Percentiles rank a stretch among this genome's conserved stretches.
Evolutionary conservation across 2,113 vertebrate genomes (phyloP).

Genomic region (Lepus americanus): DNA sequence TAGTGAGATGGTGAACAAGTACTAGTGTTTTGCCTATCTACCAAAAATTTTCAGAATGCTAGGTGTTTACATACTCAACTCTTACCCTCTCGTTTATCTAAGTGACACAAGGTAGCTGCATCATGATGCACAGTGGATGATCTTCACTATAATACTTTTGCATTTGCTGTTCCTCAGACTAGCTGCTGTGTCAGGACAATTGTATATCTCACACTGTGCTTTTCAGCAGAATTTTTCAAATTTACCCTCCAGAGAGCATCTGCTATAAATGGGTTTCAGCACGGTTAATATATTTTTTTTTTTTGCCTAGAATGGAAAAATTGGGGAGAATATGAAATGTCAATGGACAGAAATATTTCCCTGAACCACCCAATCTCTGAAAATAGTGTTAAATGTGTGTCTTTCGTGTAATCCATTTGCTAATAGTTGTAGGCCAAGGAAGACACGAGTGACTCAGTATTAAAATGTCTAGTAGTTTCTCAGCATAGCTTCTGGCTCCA

Average conservation of each 20-base stretch:
- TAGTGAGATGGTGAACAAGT: not conserved
- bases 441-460: conserved; percentile 12
- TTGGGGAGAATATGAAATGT: conserved; percentile 21
- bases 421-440: not conserved
- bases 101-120: conserved; percentile 12
- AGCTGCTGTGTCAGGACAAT: conserved; percentile 53
- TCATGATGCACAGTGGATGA: not conserved
- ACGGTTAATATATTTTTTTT: conserved; percentile 63
- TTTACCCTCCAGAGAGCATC: conserved; percentile 65
- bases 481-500: conserved; percentile 20
- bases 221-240: conserved; percentile 71
- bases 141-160: not conserved
- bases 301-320: conserved; percentile 58
- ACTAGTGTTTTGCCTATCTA: not conserved
- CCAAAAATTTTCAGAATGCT: not conserved
- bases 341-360: conserved; percentile 56
- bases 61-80: not conserved
- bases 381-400: conserved; percentile 31
- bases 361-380: conserved; percentile 31
- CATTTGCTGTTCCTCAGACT: conserved; percentile 39
- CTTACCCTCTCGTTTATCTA: not conserved
- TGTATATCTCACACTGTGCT: not conserved
- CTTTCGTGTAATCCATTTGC: conserved; percentile 40
- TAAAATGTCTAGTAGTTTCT: conserved; percentile 49
- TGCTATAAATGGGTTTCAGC: conserved; percentile 57